Conservation (phyloP, 1,140 invertebrate genomes). For the Euschistus heros region DNA sequence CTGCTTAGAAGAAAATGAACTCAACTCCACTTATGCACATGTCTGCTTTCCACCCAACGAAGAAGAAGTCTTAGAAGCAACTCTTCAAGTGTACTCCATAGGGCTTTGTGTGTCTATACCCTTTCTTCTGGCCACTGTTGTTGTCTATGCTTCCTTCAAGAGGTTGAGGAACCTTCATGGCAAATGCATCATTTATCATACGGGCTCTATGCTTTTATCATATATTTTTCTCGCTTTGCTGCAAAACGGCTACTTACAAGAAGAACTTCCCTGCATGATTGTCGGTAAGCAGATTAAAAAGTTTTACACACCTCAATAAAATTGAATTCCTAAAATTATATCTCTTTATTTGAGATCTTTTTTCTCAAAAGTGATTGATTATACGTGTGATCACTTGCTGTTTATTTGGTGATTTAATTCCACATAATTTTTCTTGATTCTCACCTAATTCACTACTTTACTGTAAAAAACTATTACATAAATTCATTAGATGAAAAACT, state of each 20-base stretch:
- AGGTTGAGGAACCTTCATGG: slow-evolving; percentile 62
- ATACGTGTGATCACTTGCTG: no score
- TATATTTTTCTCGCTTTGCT: not conserved
- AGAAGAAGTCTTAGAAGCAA: not conserved
- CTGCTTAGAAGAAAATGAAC: not conserved
- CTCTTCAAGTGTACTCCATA: slow-evolving; percentile 30
- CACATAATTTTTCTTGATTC: no score
- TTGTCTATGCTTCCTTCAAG: slow-evolving; percentile 57
- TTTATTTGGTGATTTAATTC: no score
- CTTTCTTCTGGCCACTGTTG: slow-evolving; percentile 55
- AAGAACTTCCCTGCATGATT: not conserved
- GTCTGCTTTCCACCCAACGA: slow-evolving; percentile 1
- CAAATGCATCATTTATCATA: slow-evolving; percentile 51
- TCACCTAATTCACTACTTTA: no score
- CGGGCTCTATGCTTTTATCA: not conserved
- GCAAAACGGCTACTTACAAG: not conserved
- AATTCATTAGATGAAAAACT: no score
- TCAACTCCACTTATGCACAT: not conserved
- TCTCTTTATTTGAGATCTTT: no score
- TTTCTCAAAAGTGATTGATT: no score
- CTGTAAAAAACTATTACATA: no score
- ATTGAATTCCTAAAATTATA: no score
- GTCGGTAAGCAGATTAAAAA: not conserved
- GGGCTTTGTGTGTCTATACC: slow-evolving; percentile 58
- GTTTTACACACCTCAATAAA: no score